Base-by-base conservation (phyloP, 2,888 invertebrate species). In the Lottia gigantea region DNA sequence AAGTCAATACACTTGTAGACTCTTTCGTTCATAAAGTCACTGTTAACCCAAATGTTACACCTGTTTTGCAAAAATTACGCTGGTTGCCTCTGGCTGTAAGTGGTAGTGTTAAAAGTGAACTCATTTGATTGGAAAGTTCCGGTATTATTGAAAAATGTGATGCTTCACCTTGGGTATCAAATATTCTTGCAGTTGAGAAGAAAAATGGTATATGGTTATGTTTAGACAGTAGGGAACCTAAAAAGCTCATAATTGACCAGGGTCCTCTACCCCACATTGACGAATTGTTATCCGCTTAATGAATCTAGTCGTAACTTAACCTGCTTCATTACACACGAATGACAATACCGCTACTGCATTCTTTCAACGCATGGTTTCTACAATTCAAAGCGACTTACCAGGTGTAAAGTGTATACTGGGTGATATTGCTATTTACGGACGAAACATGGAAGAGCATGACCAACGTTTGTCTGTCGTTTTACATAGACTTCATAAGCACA, bases 11-110 rank as follows among this genome's bases (percentile, higher is more conserved):
- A 11, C 16, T 49, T n/a, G 14, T n/a, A 49, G 16, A 49, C 14
- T 49, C 49, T 49, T 49, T 49, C n/a, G 49, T 49, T 15, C 49
- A 49, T 14, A 49, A 49, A 49, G 49, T 49, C n/a, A 49, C n/a
- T 15, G 49, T 49, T 49, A 49, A 49, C n/a, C 16, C 15, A 0
- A 3, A 11, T 14, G 15, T 49, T 14, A 49, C 15, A 11, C 49
- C 15, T n/a, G 49, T 49, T 15, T n/a, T n/a, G 14, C 49, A 49
- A 15, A 49, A 49, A 49, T n/a, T 49, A 15, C 15, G 49, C 6
- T 14, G 15, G 14, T n/a, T n/a, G 14, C 31, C 31, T 6, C 31
- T 31, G 2, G 31, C 31, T 6, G 31, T 31, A 3, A 2, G 31
- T 31, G 31, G 6, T 6, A 31, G 31, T 31, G 31, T 31, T 31